Evolutionary conservation across 2,797 vertebrate genomes (phyloP).

Genomic region (Cuniculus paca): DNA sequence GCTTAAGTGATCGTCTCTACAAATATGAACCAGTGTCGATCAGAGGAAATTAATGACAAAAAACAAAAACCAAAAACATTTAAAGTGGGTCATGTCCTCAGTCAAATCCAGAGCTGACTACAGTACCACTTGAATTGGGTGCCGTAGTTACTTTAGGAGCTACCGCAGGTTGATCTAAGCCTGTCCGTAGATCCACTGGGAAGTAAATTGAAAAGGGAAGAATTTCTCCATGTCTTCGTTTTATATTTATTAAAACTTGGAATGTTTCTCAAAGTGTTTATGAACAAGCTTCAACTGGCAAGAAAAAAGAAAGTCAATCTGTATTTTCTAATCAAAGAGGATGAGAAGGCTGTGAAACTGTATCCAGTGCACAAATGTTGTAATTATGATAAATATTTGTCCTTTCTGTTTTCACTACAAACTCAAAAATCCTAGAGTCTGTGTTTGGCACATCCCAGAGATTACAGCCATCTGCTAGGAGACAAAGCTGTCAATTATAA

Average conservation of each 20-base stretch:
- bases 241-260: conserved; percentile 20
- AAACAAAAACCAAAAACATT: too few species aligned
- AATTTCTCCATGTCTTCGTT: conserved; percentile 17
- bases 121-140: not conserved
- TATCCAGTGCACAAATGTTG: conserved; percentile 77
- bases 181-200: not conserved
- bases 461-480: conserved; percentile 83
- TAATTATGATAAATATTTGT: conserved; percentile 86
- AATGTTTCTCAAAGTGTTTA: conserved; percentile 43
- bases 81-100: conserved; percentile 22
- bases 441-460: conserved; percentile 81
- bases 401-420: conserved; percentile 82
- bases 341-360: conserved; percentile 79
- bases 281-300: conserved; percentile 58
- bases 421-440: conserved; percentile 78
- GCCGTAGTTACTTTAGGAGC: not conserved
- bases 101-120: not conserved
- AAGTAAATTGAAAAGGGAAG: not conserved
- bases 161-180: not conserved
- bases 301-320: conserved; percentile 24
- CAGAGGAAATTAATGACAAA: not conserved
- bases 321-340: conserved; percentile 72
- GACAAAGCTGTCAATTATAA: conserved; percentile 82
- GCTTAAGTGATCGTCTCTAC: not conserved
- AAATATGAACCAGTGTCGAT: not conserved